These are phyloP conservation scores for Ellobium chinense DNA, from an alignment of 2,888 invertebrate genomes.

Conservation along the genomic window DNA sequence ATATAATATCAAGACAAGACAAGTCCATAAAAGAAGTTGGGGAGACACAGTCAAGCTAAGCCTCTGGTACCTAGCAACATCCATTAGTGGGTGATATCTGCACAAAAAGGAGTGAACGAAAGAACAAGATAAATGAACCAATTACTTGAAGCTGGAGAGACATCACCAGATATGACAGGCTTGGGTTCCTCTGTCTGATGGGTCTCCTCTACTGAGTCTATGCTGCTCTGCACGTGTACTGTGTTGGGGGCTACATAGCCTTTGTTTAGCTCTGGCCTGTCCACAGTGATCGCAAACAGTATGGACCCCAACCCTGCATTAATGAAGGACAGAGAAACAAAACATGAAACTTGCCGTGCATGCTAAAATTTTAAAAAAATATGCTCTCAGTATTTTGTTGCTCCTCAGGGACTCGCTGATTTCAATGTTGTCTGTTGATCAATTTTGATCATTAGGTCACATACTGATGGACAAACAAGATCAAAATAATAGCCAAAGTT, in stretches of 20 bases:
- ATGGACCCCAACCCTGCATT: constrained; percentile 87
- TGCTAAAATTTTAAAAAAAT: too few relatives aligned
- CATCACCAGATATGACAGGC: constrained; percentile 72
- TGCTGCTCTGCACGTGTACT: constrained; percentile 40
- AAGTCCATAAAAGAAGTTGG: too few relatives aligned
- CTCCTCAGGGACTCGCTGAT: too few relatives aligned
- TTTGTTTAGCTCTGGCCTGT: constrained; percentile 85
- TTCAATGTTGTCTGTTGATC: too few relatives aligned
- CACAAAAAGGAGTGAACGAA: too few relatives aligned
- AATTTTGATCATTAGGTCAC: too few relatives aligned
- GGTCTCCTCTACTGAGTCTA: constrained; percentile 82
- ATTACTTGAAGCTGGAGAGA: constrained; percentile 36
- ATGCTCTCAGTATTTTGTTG: too few relatives aligned
- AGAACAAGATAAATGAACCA: neutral
- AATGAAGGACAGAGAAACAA: neutral
- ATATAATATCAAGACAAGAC: too few relatives aligned
- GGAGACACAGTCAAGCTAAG: too few relatives aligned
- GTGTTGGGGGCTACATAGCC: constrained; percentile 30
- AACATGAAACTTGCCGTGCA: neutral
- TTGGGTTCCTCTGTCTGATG: constrained; percentile 59
- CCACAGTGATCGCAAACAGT: constrained; percentile 94
- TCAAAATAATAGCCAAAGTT: too few relatives aligned
- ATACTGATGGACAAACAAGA: neutral
- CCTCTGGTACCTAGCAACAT: too few relatives aligned
- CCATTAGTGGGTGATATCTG: too few relatives aligned